phyloP scores from a whole-genome alignment of 2,797 vertebrate species.

The Rhodeus uyekii region DNA sequence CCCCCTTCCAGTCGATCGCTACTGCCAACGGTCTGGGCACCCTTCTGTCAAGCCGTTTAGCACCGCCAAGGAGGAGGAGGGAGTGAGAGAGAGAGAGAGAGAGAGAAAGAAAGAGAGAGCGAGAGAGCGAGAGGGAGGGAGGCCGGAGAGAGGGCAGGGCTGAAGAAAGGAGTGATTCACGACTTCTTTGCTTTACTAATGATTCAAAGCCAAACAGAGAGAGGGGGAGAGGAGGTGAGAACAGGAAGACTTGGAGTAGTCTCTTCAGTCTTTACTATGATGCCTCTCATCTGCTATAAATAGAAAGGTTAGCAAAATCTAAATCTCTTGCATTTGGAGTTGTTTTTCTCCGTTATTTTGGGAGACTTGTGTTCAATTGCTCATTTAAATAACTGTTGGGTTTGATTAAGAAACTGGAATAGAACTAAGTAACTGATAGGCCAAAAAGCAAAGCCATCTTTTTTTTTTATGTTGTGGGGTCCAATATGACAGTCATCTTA shows the following conservation, averaged over 20 bases:
- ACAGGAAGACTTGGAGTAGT: slow-evolving; percentile 66
- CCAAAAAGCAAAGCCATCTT: background rate
- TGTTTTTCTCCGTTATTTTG: background rate
- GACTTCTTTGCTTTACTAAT: slow-evolving; percentile 80
- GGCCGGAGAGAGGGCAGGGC: slow-evolving; percentile 47
- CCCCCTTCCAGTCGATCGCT: slow-evolving; percentile 99
- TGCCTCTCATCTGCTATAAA: background rate
- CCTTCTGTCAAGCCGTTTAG: slow-evolving; percentile 99
- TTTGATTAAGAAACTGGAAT: background rate
- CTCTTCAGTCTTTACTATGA: background rate
- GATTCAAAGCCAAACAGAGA: slow-evolving; percentile 80
- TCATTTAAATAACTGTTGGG: background rate
- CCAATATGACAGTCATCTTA: background rate
- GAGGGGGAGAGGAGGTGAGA: slow-evolving; percentile 64
- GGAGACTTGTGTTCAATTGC: background rate
- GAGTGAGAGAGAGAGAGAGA: slow-evolving; percentile 60
- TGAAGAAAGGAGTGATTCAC: slow-evolving; percentile 78
- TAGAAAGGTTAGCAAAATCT: background rate
- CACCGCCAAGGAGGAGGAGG: slow-evolving; percentile 89
- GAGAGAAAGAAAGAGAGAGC: slow-evolving; percentile 74
- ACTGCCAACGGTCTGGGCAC: slow-evolving; percentile 93
- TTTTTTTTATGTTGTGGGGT: background rate
- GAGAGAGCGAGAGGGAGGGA: slow-evolving; percentile 67
- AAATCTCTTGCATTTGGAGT: background rate
- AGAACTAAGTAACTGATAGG: background rate